phyloP scores from a whole-genome alignment of 2,888 invertebrate genomes.

The Perdita meconis region DNA sequence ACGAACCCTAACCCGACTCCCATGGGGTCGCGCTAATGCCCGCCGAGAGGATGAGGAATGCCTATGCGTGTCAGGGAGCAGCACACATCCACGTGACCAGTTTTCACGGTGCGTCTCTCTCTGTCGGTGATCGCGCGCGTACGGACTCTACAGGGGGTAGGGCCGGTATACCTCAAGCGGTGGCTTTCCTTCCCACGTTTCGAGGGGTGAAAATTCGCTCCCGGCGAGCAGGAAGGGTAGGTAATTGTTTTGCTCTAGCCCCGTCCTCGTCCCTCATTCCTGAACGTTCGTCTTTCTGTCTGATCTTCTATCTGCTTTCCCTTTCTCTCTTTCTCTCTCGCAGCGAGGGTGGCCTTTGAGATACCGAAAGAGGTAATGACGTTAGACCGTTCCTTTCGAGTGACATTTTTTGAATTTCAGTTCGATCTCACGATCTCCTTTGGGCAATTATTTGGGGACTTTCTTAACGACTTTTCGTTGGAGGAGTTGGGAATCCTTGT shows the following conservation, averaged over 20 bases:
- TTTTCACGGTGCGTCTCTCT: conserved; percentile 22
- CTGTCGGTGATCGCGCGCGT: not conserved
- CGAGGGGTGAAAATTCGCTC: conserved; percentile 76
- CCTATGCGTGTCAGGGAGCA: conserved; percentile 51
- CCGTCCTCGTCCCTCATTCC: conserved; percentile 63
- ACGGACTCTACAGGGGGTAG: conserved; percentile 59
- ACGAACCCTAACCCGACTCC: conserved; percentile 68
- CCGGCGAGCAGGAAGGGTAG: conserved; percentile 72
- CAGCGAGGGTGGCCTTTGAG: conserved; percentile 40
- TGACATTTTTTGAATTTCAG: conserved; percentile 9
- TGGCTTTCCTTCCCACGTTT: conserved; percentile 71
- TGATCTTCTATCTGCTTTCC: conserved; percentile 53
- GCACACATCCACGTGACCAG: conserved; percentile 11
- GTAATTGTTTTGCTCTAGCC: conserved; percentile 80
- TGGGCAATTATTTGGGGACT: conserved; percentile 4
- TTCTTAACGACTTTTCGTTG: not conserved
- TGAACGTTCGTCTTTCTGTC: conserved; percentile 2
- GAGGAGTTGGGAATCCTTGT: too few relatives aligned
- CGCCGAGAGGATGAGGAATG: conserved; percentile 71
- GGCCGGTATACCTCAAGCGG: conserved; percentile 75
- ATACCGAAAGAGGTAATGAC: conserved; percentile 53
- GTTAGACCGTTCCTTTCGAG: conserved; percentile 55
- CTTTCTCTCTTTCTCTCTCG: not conserved
- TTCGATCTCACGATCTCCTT: conserved; percentile 21
- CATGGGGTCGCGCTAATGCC: conserved; percentile 72